Evolutionary conservation across 2,113 vertebrate species (phyloP).

Genomic region (Eptesicus fuscus): DNA sequence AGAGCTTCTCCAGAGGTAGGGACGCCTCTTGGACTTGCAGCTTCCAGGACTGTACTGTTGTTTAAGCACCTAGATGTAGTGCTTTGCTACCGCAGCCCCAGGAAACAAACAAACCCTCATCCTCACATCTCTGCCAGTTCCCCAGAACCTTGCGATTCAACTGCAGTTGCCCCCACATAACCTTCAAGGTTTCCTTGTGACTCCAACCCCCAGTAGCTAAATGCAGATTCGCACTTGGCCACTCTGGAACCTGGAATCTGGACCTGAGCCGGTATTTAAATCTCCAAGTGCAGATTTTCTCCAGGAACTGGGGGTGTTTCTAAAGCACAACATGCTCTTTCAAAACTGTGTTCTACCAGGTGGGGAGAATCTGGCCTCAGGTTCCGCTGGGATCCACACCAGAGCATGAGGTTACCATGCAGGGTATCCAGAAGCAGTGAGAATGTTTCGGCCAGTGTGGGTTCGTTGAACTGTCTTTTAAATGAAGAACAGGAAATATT

Average conservation of each 20-base stretch:
- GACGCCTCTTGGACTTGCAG: background rate
- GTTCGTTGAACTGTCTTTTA: background rate
- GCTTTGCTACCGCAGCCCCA: fast-evolving
- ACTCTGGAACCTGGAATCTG: background rate
- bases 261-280: background rate
- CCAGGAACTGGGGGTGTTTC: background rate
- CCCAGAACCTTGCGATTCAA: background rate
- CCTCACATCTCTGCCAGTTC: background rate
- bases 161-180: fast-evolving
- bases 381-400: background rate
- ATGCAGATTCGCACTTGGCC: fast-evolving
- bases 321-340: background rate
- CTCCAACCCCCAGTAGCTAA: background rate
- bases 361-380: background rate
- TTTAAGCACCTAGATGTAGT: background rate
- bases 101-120: background rate
- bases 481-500: background rate
- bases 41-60: background rate
- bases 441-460: background rate
- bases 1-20: fast-evolving
- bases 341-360: background rate
- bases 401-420: background rate
- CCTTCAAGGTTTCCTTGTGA: background rate
- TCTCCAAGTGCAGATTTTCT: no score
- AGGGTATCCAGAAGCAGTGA: background rate